Conservation (phyloP, 2,797 vertebrate species). For the Danio kyathit region DNA sequence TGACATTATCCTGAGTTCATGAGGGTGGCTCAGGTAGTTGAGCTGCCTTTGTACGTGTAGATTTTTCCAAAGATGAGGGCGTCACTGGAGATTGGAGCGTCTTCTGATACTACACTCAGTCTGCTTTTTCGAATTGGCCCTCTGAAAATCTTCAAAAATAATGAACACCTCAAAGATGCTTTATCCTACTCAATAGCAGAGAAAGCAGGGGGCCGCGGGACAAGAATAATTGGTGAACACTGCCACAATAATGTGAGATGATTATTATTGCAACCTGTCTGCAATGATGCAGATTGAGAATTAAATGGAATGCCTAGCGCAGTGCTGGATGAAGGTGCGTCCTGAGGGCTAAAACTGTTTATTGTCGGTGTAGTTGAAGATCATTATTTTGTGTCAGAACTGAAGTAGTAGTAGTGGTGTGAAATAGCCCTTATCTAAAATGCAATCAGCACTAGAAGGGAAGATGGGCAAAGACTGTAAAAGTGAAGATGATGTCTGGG, state of each 20-base stretch:
- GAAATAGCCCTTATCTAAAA: conserved; percentile 17
- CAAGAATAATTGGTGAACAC: conserved; percentile 31
- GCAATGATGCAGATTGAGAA: conserved; percentile 42
- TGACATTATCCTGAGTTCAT: conserved; percentile 11
- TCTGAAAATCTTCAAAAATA: background rate
- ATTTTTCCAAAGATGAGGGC: background rate
- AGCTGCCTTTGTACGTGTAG: background rate
- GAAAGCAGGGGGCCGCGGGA: background rate
- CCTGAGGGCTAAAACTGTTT: conserved; percentile 35
- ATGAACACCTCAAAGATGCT: conserved; percentile 22
- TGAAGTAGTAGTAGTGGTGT: background rate
- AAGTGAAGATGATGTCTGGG: conserved; percentile 4
- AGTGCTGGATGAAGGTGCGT: conserved; percentile 18
- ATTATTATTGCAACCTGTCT: conserved; percentile 45
- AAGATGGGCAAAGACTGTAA: background rate
- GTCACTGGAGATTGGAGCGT: background rate
- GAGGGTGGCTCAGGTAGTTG: background rate
- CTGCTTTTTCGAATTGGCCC: background rate
- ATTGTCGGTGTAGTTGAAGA: conserved; percentile 19
- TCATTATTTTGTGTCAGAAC: conserved; percentile 38
- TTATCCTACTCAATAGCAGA: background rate
- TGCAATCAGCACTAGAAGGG: background rate
- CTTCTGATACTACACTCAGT: background rate
- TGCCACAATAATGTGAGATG: conserved; percentile 26
- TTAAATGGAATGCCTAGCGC: conserved; percentile 16